phyloP scores from a whole-genome alignment of 2,113 vertebrate genomes.

The Rhagologus leucostigma region DNA sequence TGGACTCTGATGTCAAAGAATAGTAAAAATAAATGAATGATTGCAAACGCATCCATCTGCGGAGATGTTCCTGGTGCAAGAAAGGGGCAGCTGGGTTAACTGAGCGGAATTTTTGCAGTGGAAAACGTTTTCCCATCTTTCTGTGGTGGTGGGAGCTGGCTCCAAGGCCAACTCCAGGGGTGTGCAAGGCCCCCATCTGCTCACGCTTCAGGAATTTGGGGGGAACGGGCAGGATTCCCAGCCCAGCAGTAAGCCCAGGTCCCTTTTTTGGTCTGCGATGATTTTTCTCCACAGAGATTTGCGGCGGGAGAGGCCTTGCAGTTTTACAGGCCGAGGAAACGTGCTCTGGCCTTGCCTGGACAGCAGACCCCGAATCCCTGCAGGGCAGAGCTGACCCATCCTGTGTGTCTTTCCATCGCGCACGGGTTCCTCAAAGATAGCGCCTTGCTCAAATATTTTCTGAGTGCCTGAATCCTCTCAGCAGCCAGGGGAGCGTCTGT shows the following conservation, averaged over 20 bases:
- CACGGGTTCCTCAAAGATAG: not conserved
- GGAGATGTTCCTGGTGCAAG: not conserved
- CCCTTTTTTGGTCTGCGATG: rapidly evolving
- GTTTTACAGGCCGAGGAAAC: not conserved
- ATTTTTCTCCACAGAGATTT: not conserved
- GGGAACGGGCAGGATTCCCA: not conserved
- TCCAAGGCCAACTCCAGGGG: not conserved
- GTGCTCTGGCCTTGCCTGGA: no score
- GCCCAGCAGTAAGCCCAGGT: not conserved
- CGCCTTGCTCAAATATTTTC: not conserved
- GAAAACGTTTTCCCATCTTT: not conserved
- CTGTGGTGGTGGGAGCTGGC: not conserved
- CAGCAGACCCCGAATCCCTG: not conserved
- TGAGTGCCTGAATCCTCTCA: not conserved
- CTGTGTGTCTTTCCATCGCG: not conserved
- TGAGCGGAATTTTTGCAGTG: not conserved
- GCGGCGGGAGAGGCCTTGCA: not conserved
- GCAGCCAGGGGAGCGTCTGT: not conserved
- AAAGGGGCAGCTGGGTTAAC: not conserved
- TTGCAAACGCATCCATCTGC: not conserved
- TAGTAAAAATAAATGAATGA: not conserved
- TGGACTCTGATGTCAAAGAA: not conserved
- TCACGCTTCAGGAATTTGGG: rapidly evolving
- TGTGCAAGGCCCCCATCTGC: not conserved
- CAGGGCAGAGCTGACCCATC: not conserved